Evolutionary conservation across 1,140 invertebrate species (phyloP), one percentile per base, ranked within the genome.

Genomic region (Tenebrio molitor): DNA sequence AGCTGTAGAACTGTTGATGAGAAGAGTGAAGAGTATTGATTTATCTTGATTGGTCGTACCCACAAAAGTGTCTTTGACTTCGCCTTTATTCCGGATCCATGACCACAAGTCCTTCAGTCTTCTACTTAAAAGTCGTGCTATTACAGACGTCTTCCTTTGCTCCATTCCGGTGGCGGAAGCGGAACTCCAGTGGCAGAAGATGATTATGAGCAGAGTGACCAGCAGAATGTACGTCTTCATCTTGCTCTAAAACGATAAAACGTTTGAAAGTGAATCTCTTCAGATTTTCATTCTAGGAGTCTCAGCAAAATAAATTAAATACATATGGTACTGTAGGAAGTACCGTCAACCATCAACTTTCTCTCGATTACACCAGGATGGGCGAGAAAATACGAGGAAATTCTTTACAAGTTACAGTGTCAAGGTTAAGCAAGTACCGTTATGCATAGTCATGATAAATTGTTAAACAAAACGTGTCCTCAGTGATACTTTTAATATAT

Each of bases 151-250:
- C 16, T 66, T 21, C 7, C 36, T 66, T 10, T 25, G 64, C 12
- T 29, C 39, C 17, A 66, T 6, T 23, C 42, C 64, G 17, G 34
- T 44, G 23, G 25, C 44, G 12, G 64, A 66, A n/a, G 64, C 64
- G 12, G 17, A 42, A 44, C 64, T 66, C 64, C 64, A 66, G 19
- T 66, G 64, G 12, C 64, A 66, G 21, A 65, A 65, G 14, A 65
- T 41, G n/a, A 66, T 66, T 23, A 66, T 44, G 12, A 16, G 64
- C 6, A 66, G 19, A 4, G 39, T 66, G 8, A 66, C 64, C 36
- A 66, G 39, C 1, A 66, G 39, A n/a, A 66, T 41, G 42, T 66
- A 66, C 12, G 64, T 25, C 36, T 44, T 66, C 64, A 66, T 66
- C 15, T 58, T 4, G 23, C 12, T 15, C 50, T 58, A 58, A 58